phyloP scores from a whole-genome alignment of 2,888 invertebrate genomes.

The Calliopum simillimum region DNA sequence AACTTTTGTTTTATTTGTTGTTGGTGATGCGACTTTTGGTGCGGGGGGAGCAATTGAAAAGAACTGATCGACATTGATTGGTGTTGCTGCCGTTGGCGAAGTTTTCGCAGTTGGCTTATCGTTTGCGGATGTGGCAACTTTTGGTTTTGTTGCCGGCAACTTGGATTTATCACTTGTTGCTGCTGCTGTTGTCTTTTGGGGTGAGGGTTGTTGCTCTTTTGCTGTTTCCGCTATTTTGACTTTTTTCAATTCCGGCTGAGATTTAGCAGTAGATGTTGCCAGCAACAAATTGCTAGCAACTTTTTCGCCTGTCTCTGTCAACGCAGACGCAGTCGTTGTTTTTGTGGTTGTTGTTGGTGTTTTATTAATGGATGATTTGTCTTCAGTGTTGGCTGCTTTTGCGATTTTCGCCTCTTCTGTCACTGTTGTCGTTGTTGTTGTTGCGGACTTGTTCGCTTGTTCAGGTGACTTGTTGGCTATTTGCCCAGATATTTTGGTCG shows the following conservation, averaged over 20 bases:
- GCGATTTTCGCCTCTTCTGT: no score
- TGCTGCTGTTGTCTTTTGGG: background rate
- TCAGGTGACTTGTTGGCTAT: slow-evolving; percentile 68
- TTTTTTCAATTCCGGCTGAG: slow-evolving; percentile 41
- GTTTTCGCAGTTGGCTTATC: slow-evolving; percentile 42
- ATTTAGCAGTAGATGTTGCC: slow-evolving; percentile 46
- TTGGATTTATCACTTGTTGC: slow-evolving; percentile 30
- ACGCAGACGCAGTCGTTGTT: slow-evolving; percentile 18
- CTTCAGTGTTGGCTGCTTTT: slow-evolving; percentile 35
- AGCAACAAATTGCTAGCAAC: slow-evolving; percentile 35
- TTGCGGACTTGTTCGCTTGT: slow-evolving; percentile 50
- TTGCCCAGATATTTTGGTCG: no score
- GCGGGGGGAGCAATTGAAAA: slow-evolving; percentile 56
- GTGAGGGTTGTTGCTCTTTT: slow-evolving; percentile 7
- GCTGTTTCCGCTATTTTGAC: slow-evolving; percentile 35
- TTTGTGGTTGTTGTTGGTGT: slow-evolving; percentile 39
- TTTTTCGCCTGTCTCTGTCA: slow-evolving; percentile 37
- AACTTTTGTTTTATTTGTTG: slow-evolving; percentile 36
- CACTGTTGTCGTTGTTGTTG: slow-evolving; percentile 45
- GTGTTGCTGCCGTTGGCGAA: slow-evolving; percentile 38
- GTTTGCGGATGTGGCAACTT: slow-evolving; percentile 27
- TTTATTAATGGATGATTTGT: slow-evolving; percentile 43
- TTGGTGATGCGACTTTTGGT: slow-evolving; percentile 48
- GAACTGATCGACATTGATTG: slow-evolving; percentile 63
- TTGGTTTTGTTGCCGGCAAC: slow-evolving; percentile 35